Evolutionary conservation across 2,113 vertebrate species (phyloP).

Genomic region (Lichenostomus cassidix): DNA sequence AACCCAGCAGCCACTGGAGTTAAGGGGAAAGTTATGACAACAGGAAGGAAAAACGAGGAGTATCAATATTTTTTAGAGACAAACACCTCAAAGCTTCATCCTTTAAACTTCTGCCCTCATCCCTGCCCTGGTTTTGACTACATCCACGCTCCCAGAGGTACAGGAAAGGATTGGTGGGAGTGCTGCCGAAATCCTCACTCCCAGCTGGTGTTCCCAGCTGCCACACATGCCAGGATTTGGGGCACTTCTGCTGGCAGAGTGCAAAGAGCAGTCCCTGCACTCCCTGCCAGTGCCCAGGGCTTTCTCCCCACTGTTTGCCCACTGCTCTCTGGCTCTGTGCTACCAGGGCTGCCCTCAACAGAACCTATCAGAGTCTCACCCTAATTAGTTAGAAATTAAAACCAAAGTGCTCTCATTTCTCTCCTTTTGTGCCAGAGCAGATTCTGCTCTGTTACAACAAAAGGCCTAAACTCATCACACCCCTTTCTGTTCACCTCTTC

Average conservation of each 20-base stretch:
- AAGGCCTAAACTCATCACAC: fast-evolving
- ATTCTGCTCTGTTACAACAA: not conserved
- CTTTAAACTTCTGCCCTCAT: not conserved
- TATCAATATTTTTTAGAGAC: not conserved
- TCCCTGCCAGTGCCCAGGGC: not conserved
- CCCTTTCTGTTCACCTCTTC: not conserved
- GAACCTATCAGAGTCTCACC: no score
- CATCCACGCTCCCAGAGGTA: fast-evolving
- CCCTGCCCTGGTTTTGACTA: not conserved
- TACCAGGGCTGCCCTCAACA: no score
- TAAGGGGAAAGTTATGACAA: not conserved
- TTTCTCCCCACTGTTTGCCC: not conserved
- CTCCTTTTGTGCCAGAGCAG: not conserved
- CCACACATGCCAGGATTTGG: not conserved
- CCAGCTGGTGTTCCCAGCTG: not conserved
- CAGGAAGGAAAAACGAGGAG: not conserved
- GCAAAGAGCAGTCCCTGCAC: not conserved
- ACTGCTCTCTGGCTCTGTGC: not conserved
- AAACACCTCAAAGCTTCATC: not conserved
- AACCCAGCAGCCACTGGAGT: not conserved
- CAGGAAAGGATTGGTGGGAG: not conserved
- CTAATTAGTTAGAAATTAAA: not conserved
- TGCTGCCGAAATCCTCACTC: not conserved
- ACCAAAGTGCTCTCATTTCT: fast-evolving
- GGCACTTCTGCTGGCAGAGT: not conserved